Evolutionary conservation across 1,140 invertebrate species (phyloP).

Genomic region (Dufourea novaeangliae): DNA sequence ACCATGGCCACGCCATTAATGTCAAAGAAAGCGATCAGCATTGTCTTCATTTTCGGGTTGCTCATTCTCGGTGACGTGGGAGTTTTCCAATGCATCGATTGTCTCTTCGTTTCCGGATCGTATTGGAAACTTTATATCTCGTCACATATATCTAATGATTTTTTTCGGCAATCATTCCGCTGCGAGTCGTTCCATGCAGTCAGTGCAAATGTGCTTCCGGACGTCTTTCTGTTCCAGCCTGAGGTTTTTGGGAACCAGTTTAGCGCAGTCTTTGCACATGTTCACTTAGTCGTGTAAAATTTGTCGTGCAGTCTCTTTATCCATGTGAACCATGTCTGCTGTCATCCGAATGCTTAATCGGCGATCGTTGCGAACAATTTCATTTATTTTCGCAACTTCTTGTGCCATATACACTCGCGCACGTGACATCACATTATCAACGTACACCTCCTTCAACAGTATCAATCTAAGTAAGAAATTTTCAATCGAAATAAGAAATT

Average conservation of each 20-base stretch:
- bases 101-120: slow-evolving; percentile 67
- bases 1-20: not conserved
- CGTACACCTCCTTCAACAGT: no score
- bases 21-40: slow-evolving; percentile 15
- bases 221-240: not conserved
- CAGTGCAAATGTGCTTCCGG: not conserved
- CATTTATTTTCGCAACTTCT: not conserved
- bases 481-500: no score
- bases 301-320: slow-evolving; percentile 20
- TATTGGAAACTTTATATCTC: slow-evolving; percentile 67
- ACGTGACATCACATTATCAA: no score
- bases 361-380: slow-evolving; percentile 16
- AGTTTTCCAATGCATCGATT: slow-evolving; percentile 56
- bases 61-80: slow-evolving; percentile 40
- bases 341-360: slow-evolving; percentile 18
- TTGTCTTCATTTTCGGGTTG: not conserved
- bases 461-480: no score
- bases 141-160: slow-evolving; percentile 64
- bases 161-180: slow-evolving; percentile 30
- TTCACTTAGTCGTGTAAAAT: slow-evolving; percentile 21
- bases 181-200: not conserved
- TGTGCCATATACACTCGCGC: no score
- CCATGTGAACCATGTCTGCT: not conserved
- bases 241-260: slow-evolving; percentile 1
- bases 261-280: slow-evolving; percentile 8